Percentiles rank a stretch among this genome's conserved stretches.
Evolutionary conservation across 2,888 invertebrate genomes (phyloP).

Genomic region (Philhelius pedissequus): DNA sequence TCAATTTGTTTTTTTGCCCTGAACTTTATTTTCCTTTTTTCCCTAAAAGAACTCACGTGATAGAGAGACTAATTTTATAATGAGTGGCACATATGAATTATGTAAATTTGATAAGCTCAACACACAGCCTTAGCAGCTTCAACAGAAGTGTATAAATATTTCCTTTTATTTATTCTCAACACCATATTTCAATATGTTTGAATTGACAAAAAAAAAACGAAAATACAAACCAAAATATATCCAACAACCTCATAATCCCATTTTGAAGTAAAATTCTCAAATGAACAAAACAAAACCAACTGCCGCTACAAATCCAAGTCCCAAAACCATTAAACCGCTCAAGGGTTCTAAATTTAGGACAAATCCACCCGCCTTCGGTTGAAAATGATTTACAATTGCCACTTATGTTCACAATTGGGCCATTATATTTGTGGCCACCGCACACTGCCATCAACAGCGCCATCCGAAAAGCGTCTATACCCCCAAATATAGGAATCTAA

Average conservation of each 20-base stretch:
- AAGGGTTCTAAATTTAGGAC: slow-evolving; percentile 41
- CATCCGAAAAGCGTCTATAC: not conserved
- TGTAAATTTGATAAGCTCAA: not conserved
- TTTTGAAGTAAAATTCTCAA: not conserved
- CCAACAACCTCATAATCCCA: slow-evolving; percentile 28
- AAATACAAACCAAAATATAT: not conserved
- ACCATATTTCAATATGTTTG: not conserved
- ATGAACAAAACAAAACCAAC: not conserved
- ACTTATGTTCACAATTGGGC: slow-evolving; percentile 66
- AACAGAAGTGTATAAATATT: not conserved
- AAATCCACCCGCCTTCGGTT: slow-evolving; percentile 18
- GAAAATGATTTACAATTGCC: slow-evolving; percentile 67
- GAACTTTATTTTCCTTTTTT: too few relatives aligned
- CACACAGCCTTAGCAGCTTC: not conserved
- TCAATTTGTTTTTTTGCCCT: too few relatives aligned
- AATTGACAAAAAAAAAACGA: not conserved
- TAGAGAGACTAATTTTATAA: too few relatives aligned
- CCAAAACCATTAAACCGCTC: slow-evolving; percentile 38
- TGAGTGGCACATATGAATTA: too few relatives aligned
- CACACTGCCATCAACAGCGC: not conserved
- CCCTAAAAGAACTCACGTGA: too few relatives aligned
- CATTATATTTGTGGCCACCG: slow-evolving; percentile 49
- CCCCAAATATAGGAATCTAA: slow-evolving; percentile 1
- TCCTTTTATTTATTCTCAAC: not conserved
- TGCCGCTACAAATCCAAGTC: slow-evolving; percentile 40